Evolutionary conservation across 1,140 invertebrate species (phyloP).

Genomic region (Drosophila fuyamai): DNA sequence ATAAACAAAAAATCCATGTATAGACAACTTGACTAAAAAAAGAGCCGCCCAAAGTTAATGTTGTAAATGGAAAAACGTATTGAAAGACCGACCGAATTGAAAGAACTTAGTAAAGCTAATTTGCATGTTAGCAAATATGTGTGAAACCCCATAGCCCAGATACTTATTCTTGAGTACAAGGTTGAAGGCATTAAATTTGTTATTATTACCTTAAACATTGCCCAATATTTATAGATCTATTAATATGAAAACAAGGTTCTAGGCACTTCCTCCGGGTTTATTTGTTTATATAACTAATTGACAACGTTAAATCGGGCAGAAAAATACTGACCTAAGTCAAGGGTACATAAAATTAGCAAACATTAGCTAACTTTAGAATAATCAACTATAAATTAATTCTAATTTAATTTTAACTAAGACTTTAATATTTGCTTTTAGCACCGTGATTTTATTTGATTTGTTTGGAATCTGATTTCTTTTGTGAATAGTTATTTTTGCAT

Average conservation of each 20-base stretch:
- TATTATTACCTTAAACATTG: background rate
- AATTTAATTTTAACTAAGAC: background rate
- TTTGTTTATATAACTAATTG: constrained; percentile 32
- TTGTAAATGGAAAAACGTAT: constrained; percentile 20
- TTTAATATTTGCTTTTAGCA: constrained; percentile 18
- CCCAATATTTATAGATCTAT: background rate
- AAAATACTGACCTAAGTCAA: constrained; percentile 54
- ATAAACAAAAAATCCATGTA: constrained; percentile 18
- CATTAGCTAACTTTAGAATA: constrained; percentile 27
- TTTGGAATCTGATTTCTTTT: background rate
- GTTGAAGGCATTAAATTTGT: background rate
- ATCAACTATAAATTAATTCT: constrained; percentile 13
- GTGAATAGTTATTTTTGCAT: constrained; percentile 18
- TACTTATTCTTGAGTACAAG: constrained; percentile 5
- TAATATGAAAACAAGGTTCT: background rate
- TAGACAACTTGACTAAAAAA: background rate
- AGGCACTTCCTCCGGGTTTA: background rate
- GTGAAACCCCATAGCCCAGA: constrained; percentile 17
- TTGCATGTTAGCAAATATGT: constrained; percentile 24
- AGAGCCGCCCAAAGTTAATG: background rate
- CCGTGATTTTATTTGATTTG: constrained; percentile 2
- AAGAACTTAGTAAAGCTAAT: constrained; percentile 10
- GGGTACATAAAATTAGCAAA: constrained; percentile 43
- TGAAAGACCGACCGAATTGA: constrained; percentile 4
- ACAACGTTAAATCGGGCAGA: constrained; percentile 13